Evolutionary conservation across 1,140 invertebrate species (phyloP).

Genomic region (Ericerus pela): DNA sequence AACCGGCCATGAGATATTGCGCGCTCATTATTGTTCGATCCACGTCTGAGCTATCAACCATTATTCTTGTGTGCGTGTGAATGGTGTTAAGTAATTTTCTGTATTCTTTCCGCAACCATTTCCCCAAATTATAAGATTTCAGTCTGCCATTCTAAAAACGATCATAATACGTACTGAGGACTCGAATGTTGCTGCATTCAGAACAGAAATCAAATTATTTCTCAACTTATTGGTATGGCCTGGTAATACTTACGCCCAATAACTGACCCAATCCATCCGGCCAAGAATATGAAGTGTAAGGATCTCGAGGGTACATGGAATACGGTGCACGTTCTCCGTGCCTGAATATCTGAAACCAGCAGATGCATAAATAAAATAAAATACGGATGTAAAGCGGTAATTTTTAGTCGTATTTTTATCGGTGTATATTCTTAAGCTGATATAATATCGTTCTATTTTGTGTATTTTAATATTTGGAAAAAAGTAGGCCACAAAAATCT

Average conservation of each 20-base stretch:
- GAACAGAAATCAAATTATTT: too few relatives aligned
- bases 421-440: too few relatives aligned
- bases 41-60: conserved; percentile 61
- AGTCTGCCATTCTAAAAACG: conserved; percentile 54
- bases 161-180: too few relatives aligned
- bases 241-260: conserved; percentile 59
- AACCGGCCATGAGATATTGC: conserved; percentile 61
- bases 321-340: conserved; percentile 74
- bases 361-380: too few relatives aligned
- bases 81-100: conserved; percentile 34
- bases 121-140: conserved; percentile 60
- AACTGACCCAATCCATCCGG: conserved; percentile 59
- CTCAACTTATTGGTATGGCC: too few relatives aligned
- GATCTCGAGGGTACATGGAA: conserved; percentile 58
- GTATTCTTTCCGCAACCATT: conserved; percentile 40
- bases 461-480: too few relatives aligned
- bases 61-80: conserved; percentile 45
- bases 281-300: conserved; percentile 54
- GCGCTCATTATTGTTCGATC: conserved; percentile 88
- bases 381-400: too few relatives aligned
- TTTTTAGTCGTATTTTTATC: too few relatives aligned
- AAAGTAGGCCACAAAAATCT: too few relatives aligned
- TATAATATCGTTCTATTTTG: too few relatives aligned
- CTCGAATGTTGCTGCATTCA: too few relatives aligned
- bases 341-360: conserved; percentile 43